Evolutionary conservation across 1,140 invertebrate genomes (phyloP).

Genomic region (Calycopis cecrops): DNA sequence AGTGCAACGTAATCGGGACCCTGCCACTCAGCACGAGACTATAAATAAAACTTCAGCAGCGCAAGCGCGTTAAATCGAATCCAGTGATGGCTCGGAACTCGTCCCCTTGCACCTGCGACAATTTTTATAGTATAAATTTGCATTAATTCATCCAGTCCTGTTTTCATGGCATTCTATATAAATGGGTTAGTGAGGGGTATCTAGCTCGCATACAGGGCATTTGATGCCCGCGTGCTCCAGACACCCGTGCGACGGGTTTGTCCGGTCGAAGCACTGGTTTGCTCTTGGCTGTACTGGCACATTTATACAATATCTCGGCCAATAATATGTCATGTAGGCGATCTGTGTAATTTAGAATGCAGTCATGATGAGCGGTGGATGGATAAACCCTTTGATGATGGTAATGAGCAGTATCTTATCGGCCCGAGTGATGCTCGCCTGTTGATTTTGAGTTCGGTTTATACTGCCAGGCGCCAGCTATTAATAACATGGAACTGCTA

Average conservation of each 20-base stretch:
- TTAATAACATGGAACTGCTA: no score
- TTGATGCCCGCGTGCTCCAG: slow-evolving; percentile 1
- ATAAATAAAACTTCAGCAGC: slow-evolving; percentile 68
- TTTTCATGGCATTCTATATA: slow-evolving; percentile 59
- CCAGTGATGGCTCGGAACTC: slow-evolving; percentile 60
- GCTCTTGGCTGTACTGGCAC: slow-evolving; percentile 5
- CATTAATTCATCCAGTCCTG: slow-evolving; percentile 74
- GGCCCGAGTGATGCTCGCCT: no score
- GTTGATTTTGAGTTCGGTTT: no score
- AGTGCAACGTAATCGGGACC: slow-evolving; percentile 7
- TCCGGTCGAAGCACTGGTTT: background rate
- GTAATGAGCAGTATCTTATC: no score
- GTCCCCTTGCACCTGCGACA: slow-evolving; percentile 70
- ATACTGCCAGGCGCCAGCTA: no score
- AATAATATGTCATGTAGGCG: background rate
- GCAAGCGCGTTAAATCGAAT: slow-evolving; percentile 68
- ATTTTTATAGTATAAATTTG: slow-evolving; percentile 75
- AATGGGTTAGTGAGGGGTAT: slow-evolving; percentile 70
- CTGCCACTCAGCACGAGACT: slow-evolving; percentile 30
- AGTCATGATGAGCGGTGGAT: no score
- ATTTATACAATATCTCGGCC: slow-evolving; percentile 6
- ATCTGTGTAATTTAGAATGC: no score
- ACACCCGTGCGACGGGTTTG: slow-evolving; percentile 13
- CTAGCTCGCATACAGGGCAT: slow-evolving; percentile 9
- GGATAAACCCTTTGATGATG: no score